Percentiles rank a stretch among this genome's conserved stretches.
Evolutionary conservation across 2,797 vertebrate species (phyloP).

Genomic region (Iguana delicatissima): DNA sequence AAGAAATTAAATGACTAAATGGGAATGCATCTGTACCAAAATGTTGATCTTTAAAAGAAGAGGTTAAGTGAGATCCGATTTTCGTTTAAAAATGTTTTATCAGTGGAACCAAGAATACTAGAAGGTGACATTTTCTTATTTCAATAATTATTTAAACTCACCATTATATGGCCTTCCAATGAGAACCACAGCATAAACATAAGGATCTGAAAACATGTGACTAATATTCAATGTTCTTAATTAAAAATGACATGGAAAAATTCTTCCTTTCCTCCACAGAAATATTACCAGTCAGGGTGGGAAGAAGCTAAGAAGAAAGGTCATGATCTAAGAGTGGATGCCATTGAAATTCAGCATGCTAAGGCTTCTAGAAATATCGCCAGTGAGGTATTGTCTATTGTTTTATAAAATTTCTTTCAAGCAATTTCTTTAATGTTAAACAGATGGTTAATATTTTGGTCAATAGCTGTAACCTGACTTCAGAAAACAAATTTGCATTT

Average conservation of each 20-base stretch:
- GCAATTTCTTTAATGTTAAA: neutral
- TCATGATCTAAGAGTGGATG: constrained; percentile 89
- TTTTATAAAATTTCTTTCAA: neutral
- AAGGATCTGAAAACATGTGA: neutral
- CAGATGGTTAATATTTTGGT: neutral
- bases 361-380: constrained; percentile 90
- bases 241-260: neutral
- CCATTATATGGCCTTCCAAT: neutral
- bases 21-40: neutral
- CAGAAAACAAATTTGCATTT: neutral
- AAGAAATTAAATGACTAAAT: constrained; percentile 61
- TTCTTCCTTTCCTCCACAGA: constrained; percentile 76
- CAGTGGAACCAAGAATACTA: neutral
- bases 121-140: neutral
- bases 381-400: constrained; percentile 84
- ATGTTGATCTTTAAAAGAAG: neutral
- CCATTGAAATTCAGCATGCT: constrained; percentile 84
- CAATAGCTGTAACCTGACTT: neutral
- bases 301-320: constrained; percentile 92
- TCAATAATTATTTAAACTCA: neutral
- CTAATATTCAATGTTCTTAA: neutral
- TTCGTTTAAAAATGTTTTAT: neutral
- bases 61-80: neutral
- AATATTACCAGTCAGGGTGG: constrained; percentile 89
- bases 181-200: neutral